Conservation (phyloP, 2,888 invertebrate genomes). For the Eupithecia inturbata region DNA sequence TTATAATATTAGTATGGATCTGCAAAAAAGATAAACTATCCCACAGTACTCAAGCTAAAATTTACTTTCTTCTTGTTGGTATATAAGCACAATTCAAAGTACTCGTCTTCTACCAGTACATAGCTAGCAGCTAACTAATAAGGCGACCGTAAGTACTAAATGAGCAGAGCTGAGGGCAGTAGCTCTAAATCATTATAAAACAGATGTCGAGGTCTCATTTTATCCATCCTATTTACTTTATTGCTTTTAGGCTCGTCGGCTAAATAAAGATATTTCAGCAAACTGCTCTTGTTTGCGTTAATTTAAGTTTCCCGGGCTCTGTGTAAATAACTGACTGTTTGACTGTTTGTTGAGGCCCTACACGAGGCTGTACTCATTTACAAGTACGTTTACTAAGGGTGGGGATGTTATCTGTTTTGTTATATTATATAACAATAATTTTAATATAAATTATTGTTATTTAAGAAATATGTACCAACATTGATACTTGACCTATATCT, state of each 20-base stretch:
- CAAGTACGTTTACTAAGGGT: not conserved
- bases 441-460: too few relatives aligned
- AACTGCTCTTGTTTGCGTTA: not conserved
- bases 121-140: too few relatives aligned
- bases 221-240: not conserved
- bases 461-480: too few relatives aligned
- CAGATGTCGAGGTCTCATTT: not conserved
- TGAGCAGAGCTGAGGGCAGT: not conserved
- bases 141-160: not conserved
- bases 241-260: not conserved
- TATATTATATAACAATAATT: too few relatives aligned
- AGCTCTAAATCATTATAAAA: not conserved
- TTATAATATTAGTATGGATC: too few relatives aligned
- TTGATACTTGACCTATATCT: too few relatives aligned
- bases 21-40: too few relatives aligned
- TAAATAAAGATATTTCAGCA: not conserved
- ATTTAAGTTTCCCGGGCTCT: not conserved
- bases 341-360: slow-evolving; percentile 6
- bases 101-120: too few relatives aligned
- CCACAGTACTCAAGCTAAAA: too few relatives aligned
- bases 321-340: not conserved
- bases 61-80: too few relatives aligned
- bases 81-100: too few relatives aligned
- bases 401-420: not conserved
- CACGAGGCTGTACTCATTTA: not conserved